Base-by-base conservation (phyloP, 2,888 invertebrate genomes). In the Lithosia quadra region DNA sequence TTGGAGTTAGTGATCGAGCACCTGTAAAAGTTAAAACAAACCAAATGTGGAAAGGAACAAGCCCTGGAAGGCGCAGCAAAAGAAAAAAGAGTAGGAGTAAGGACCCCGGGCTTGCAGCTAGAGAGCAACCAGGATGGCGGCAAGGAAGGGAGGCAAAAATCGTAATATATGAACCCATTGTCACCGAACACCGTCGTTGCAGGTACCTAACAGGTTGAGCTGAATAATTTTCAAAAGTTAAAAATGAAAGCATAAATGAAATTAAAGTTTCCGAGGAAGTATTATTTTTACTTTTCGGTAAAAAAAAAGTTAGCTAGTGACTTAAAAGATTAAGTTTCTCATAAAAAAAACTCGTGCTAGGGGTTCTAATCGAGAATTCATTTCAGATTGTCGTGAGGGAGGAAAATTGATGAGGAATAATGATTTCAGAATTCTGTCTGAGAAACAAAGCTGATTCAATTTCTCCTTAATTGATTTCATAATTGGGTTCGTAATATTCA, bases 371-470 rank as follows among this genome's bases (percentile, higher is more conserved):
- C 68, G 61, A 5, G 60, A 70, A 70, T 73, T 70, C 60, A 68
- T 67, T 68, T 65, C 34, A 63, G 56, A 53, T 66, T 66, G 63
- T 66, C 65, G 65, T 65, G 10, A 11, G 34, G 39, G 56, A 33
- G 10, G 22, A 63, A 65, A 69, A 77, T 74, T 77, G 61, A 79
- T 73, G 70, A 72, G 55, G 28, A 63, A 36, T 65, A 62, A 69
- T 69, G 68, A 67, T 68, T 57, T 63, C 2, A 57, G 22, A 43
- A 71, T 65, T 63, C 15, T 43, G 34, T 58, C 36, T 24, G n/a
- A 60, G 43, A 61, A 65, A 79, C 49, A 68, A 58, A 63, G 60
- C 28, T 39, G 49, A 11, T 34, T 43, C 62, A 15, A 36, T 61
- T 18, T 28, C 39, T 15, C n/a, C 56, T 34, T 57, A 65, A 73